phyloP scores from a whole-genome alignment of 2,797 vertebrate species.

The Danio aesculapii region DNA sequence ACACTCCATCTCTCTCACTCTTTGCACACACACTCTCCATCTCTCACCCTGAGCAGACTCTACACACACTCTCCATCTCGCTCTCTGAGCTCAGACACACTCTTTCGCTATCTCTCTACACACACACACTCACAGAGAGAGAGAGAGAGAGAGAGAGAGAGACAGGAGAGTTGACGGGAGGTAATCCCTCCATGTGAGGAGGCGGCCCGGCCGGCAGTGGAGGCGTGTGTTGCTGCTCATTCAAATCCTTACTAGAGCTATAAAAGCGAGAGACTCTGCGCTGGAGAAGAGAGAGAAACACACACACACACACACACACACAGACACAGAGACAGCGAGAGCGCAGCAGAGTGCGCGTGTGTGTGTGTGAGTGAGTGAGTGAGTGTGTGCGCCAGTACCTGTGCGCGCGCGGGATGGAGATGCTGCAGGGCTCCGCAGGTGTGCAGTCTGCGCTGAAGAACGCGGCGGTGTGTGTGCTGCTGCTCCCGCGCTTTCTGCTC shows the following conservation, averaged over 20 bases:
- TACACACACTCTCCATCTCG: constrained; percentile 35
- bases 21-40: not conserved
- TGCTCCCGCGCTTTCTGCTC: constrained; percentile 95
- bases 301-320: too few relatives aligned
- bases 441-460: constrained; percentile 90
- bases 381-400: constrained; percentile 1
- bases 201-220: constrained; percentile 84
- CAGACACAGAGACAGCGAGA: constrained; percentile 20
- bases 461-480: constrained; percentile 89
- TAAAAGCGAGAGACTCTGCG: constrained; percentile 87
- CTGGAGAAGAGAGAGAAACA: constrained; percentile 64
- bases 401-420: constrained; percentile 67
- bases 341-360: not conserved
- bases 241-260: constrained; percentile 88
- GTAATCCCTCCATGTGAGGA: constrained; percentile 96
- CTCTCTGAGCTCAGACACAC: not conserved
- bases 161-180: constrained; percentile 79
- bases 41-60: not conserved
- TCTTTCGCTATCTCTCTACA: constrained; percentile 38
- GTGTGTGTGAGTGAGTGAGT: not conserved
- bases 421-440: constrained; percentile 88
- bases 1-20: too few relatives aligned
- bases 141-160: too few relatives aligned
- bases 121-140: too few relatives aligned
- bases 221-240: constrained; percentile 93